Evolutionary conservation across 2,797 vertebrate species (phyloP).

Genomic region (Gymnoscopelus microlampas): DNA sequence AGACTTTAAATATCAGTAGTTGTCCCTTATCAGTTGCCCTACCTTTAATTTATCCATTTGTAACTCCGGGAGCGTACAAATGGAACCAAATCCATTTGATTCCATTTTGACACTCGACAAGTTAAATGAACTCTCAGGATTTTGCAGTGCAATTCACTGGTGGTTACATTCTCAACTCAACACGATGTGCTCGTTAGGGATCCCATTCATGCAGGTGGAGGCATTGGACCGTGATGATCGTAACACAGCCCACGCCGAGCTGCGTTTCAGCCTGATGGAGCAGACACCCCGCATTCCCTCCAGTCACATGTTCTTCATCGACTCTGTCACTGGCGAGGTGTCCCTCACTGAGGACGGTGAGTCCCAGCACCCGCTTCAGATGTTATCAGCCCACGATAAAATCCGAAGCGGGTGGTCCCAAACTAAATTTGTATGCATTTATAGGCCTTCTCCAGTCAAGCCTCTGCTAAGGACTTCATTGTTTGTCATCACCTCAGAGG

Average conservation of each 20-base stretch:
- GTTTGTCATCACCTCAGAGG: too few relatives aligned
- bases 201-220: slow-evolving; percentile 84
- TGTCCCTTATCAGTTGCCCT: too few relatives aligned
- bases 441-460: too few relatives aligned
- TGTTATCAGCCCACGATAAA: too few relatives aligned
- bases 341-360: slow-evolving; percentile 85
- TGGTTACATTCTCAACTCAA: background rate
- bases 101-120: background rate
- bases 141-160: background rate
- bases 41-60: too few relatives aligned
- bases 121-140: background rate
- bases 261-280: slow-evolving; percentile 83
- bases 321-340: slow-evolving; percentile 77
- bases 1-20: too few relatives aligned
- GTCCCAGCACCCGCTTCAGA: slow-evolving; percentile 11
- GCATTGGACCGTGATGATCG: slow-evolving; percentile 80
- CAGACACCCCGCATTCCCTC: slow-evolving; percentile 82
- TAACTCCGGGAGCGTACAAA: too few relatives aligned
- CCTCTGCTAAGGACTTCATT: too few relatives aligned
- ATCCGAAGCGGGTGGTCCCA: too few relatives aligned
- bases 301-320: slow-evolving; percentile 81
- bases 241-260: slow-evolving; percentile 82
- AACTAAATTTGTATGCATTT: too few relatives aligned
- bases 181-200: slow-evolving; percentile 59
- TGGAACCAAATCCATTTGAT: too few relatives aligned